These are phyloP conservation scores for Acleris cristana DNA, from an alignment of 2,888 invertebrate genomes.

Conservation along the genomic window DNA sequence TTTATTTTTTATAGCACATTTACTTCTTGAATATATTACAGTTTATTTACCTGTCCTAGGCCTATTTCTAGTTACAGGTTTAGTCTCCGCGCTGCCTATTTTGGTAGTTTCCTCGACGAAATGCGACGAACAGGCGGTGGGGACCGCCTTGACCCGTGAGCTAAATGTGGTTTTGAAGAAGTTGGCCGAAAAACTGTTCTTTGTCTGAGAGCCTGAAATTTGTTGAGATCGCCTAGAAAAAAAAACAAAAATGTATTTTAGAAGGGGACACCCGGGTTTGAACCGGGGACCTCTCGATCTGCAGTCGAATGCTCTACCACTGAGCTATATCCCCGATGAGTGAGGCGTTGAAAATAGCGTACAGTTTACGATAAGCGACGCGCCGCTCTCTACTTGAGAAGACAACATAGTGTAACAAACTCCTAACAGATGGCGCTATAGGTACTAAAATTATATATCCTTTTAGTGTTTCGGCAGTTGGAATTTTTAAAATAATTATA, in stretches of 20 bases:
- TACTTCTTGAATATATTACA: not conserved
- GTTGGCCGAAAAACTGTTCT: conserved; percentile 67
- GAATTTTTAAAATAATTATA: too few species aligned
- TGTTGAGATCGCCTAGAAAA: conserved; percentile 56
- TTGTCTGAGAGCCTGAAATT: conserved; percentile 48
- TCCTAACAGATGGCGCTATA: conserved; percentile 61
- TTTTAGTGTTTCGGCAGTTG: too few species aligned
- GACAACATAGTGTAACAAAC: conserved; percentile 37
- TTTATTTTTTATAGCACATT: not conserved
- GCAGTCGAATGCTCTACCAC: conserved; percentile 83
- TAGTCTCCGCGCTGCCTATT: conserved; percentile 81
- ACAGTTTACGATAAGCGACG: conserved; percentile 35
- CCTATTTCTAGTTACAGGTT: conserved; percentile 77
- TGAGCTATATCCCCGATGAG: conserved; percentile 77
- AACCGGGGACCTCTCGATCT: conserved; percentile 84
- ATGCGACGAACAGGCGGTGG: conserved; percentile 54
- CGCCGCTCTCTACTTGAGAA: conserved; percentile 50
- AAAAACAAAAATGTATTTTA: conserved; percentile 28
- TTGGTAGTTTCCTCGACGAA: conserved; percentile 69
- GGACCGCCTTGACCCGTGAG: conserved; percentile 76
- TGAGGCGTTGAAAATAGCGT: conserved; percentile 44
- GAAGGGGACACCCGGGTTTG: conserved; percentile 83
- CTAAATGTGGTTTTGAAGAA: conserved; percentile 79
- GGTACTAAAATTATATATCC: not conserved
- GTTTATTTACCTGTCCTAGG: conserved; percentile 70